Evolutionary conservation across 92 coral and sea anemone species (phyloP).

Genomic region (Anthopleura xanthogrammica): DNA sequence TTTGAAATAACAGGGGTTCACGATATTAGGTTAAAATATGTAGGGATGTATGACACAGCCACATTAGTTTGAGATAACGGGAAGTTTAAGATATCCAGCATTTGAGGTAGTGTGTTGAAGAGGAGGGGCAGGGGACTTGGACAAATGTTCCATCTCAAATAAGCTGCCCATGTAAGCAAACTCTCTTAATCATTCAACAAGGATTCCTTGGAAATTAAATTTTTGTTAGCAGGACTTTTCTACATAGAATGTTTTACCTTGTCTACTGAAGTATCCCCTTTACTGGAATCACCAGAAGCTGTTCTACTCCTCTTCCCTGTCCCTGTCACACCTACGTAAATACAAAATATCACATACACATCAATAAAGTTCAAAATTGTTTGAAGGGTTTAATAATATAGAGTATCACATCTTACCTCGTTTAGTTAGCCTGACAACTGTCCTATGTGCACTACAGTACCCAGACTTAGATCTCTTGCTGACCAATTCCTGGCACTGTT

Average conservation of each 20-base stretch:
- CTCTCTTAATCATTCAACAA: too few relatives aligned
- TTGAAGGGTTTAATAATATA: too few relatives aligned
- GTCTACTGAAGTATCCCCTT: slow-evolving; percentile 11
- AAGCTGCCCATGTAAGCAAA: too few relatives aligned
- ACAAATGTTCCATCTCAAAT: too few relatives aligned
- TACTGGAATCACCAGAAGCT: slow-evolving; percentile 15
- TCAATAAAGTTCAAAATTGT: too few relatives aligned
- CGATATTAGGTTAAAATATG: too few relatives aligned
- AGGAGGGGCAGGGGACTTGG: background rate
- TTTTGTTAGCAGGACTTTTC: too few relatives aligned
- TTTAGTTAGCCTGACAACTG: slow-evolving; percentile 85
- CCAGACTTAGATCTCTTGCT: slow-evolving; percentile 98
- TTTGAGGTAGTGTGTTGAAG: background rate
- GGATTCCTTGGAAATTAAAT: too few relatives aligned
- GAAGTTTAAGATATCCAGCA: background rate
- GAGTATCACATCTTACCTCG: slow-evolving; percentile 56
- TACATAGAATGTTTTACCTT: slow-evolving; percentile 2
- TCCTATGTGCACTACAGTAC: slow-evolving; percentile 89
- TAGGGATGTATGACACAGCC: too few relatives aligned
- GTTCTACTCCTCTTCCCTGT: slow-evolving; percentile 13
- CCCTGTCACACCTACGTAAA: background rate
- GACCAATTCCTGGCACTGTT: slow-evolving; percentile 88
- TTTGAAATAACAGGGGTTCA: too few relatives aligned
- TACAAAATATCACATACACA: background rate
- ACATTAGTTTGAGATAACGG: too few relatives aligned